Evolutionary conservation across 2,888 invertebrate species (phyloP), one percentile per base, ranked within the genome.

Genomic region (Drosophila neutralis): DNA sequence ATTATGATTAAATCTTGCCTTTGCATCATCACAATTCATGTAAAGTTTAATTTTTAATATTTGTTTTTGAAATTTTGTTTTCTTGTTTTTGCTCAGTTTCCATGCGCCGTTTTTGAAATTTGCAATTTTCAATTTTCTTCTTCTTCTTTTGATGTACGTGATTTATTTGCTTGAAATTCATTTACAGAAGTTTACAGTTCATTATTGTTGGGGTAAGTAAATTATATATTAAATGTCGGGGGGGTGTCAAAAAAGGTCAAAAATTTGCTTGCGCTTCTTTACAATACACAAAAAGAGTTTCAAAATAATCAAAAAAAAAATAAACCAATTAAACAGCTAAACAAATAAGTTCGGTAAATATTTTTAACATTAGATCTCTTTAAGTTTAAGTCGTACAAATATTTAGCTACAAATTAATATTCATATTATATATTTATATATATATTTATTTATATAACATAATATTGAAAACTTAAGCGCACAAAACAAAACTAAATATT

Each of bases 381-480:
- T 80, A 85, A 75, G 74, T 80, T 84, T 84, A 78, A 24, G 45
- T 56, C 73, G 80, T 87, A 84, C 70, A 82, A 86, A 91, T 90
- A 91, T 90, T 91, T 91, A 82, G 91, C 91, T 91, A 91, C 90
- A 90, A 87, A 90, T 90, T 90, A 91, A 81, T 88, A 87, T 82
- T 76, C 84, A 90, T 77, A 87, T 83, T 53, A 64, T n/a, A 64
- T n/a, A 66, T n/a, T 73, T 75, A 65, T 80, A 71, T 75, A 67
- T 67, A 61, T 63, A 66, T 70, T 40, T 78, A 73, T 80, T 78
- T 80, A 80, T 84, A 83, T 89, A 89, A 86, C 86, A 84, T 86
- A 87, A 77, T 87, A 89, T 89, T 80, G 73, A 89, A 88, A 88
- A 90, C 88, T 87, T 87, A 89, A 89, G 84, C 80, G 87, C 84